Evolutionary conservation across 1,140 invertebrate species (phyloP), one percentile per base, ranked within the genome.

Genomic region (Chrysoperla carnea): DNA sequence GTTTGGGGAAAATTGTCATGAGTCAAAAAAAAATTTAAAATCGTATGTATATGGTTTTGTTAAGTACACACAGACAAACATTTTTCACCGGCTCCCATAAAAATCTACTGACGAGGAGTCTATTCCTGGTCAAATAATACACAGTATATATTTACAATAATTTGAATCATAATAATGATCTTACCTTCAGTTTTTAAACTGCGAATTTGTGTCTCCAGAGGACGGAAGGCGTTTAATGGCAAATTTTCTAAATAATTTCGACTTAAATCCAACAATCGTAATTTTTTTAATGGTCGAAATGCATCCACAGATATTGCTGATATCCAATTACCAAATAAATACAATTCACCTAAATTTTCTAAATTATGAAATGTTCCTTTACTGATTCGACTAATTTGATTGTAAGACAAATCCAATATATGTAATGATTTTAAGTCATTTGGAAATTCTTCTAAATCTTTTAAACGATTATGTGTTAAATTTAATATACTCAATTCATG

Each of bases 221-320:
- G 76, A 46, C 68, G 66, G 42, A 89, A 72, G 12, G 84, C 75
- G 50, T 80, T 84, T 40, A 83, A 57, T 8, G 81, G 81, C 39
- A 93, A 66, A 50, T 77, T 73, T 58, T 85, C 81, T 42, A 93
- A 73, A 53, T 84, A 81, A 63, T 93, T 93, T 44, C 73, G 72
- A 50, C 83, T 83, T 27, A 92, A 66, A 61, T 92, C 85, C 13
- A 93, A 66, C n/a, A 80, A 61, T 38, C 76, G 63, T 8, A 90
- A 63, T 58, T 84, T 84, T 51, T 81, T 80, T 27, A 90, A 57
- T n/a, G 76, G 76, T 48, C 70, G 71, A 54, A 91, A 90, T 33
- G 81, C 76, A 37, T 88, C 84, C 14, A 69, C 69, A 9, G 84
- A 80, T 33, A 91, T 72, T 0, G 70, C 68, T 1, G 78, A 78